phyloP scores from a whole-genome alignment of 1,140 invertebrate species.

The Philopotamus ludificatus region DNA sequence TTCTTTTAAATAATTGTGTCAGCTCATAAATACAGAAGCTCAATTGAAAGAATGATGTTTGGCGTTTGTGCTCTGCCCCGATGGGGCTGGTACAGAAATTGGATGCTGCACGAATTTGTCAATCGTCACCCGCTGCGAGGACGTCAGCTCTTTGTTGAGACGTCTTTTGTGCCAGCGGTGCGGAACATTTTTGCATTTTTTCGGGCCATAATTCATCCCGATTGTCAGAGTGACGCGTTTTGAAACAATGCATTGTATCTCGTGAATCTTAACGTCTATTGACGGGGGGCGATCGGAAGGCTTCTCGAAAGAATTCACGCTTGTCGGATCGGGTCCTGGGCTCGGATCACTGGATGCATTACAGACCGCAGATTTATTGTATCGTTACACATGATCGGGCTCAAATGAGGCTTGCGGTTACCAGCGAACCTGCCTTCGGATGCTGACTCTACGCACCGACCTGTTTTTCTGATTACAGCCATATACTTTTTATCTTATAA shows the following conservation, averaged over 20 bases:
- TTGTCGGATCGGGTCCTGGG: background rate
- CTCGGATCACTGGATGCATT: slow-evolving; percentile 15
- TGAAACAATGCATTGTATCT: too few species aligned
- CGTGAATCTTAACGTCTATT: background rate
- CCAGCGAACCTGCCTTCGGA: background rate
- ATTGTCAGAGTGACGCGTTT: too few species aligned
- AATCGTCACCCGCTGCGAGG: slow-evolving; percentile 38
- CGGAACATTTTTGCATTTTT: slow-evolving; percentile 1
- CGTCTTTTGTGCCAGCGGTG: slow-evolving; percentile 2
- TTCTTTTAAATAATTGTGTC: background rate
- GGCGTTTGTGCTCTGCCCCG: too few species aligned
- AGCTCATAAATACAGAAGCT: too few species aligned
- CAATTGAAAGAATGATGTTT: too few species aligned
- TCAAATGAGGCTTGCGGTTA: slow-evolving; percentile 25
- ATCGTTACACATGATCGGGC: slow-evolving; percentile 19
- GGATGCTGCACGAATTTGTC: slow-evolving; percentile 39
- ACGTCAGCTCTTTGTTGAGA: slow-evolving; percentile 30
- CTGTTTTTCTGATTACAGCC: slow-evolving; percentile 9
- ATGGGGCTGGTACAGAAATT: slow-evolving; percentile 29
- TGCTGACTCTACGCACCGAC: background rate
- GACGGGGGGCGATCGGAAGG: slow-evolving; percentile 7
- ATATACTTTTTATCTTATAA: too few species aligned
- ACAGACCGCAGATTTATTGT: slow-evolving; percentile 18
- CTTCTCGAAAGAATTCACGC: slow-evolving; percentile 14
- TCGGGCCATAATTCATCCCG: too few species aligned